Conservation (phyloP, 2,888 invertebrate species). For the Autographa gamma region DNA sequence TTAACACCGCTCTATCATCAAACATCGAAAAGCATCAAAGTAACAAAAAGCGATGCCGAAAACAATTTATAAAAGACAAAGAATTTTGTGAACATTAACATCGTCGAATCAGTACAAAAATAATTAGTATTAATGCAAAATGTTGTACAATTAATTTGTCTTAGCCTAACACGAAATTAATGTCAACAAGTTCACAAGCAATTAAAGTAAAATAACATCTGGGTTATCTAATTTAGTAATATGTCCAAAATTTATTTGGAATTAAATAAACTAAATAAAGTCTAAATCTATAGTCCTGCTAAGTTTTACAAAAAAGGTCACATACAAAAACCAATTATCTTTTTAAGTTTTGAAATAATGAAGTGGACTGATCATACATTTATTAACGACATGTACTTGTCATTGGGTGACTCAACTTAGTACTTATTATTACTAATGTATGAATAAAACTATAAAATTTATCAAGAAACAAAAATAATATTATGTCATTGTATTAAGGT, state of each 20-base stretch:
- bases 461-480: background rate
- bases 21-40: constrained; percentile 18
- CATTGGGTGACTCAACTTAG: no score
- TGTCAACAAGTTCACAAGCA: constrained; percentile 18
- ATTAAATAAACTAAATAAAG: background rate
- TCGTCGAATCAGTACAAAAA: constrained; percentile 16
- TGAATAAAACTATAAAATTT: background rate
- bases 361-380: background rate
- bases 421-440: background rate
- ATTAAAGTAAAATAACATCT: constrained; percentile 11
- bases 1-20: constrained; percentile 30
- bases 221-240: constrained; percentile 15
- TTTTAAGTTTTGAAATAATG: background rate
- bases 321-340: background rate
- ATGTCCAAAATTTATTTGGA: constrained; percentile 5
- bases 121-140: constrained; percentile 16
- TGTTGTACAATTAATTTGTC: constrained; percentile 20
- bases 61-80: constrained; percentile 21
- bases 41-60: constrained; percentile 16
- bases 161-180: constrained; percentile 10
- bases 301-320: background rate
- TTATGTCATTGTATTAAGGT: background rate
- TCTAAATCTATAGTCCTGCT: background rate
- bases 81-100: constrained; percentile 18
- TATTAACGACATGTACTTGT: background rate